These are phyloP conservation scores for Papilio elwesi DNA, from an alignment of 2,888 invertebrate genomes.

Conservation along the genomic window DNA sequence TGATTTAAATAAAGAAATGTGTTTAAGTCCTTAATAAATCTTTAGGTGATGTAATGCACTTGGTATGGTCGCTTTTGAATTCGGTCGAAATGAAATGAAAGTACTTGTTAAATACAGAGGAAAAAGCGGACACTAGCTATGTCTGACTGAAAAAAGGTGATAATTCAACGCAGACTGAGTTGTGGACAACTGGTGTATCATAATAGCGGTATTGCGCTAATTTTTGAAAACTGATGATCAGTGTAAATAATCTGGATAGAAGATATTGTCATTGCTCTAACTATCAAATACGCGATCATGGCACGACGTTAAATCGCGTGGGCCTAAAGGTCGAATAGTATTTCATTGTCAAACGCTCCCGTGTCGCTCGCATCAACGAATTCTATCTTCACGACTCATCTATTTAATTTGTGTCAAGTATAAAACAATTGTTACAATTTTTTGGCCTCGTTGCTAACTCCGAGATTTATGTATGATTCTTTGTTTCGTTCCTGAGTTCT, in stretches of 20 bases:
- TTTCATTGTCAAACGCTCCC: conserved; percentile 59
- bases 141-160: too few species aligned
- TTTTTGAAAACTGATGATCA: too few species aligned
- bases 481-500: too few species aligned
- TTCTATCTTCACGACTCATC: conserved; percentile 49
- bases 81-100: too few species aligned
- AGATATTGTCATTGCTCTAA: too few species aligned
- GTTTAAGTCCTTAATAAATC: neutral
- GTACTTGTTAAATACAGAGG: too few species aligned
- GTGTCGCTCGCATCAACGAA: conserved; percentile 55
- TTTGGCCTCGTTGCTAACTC: conserved; percentile 44
- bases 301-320: conserved; percentile 52
- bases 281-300: neutral
- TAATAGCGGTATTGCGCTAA: too few species aligned
- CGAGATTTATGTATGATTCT: conserved; percentile 30
- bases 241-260: too few species aligned
- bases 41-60: neutral
- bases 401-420: conserved; percentile 54
- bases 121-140: too few species aligned
- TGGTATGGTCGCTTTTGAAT: neutral
- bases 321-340: conserved; percentile 61
- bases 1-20: neutral
- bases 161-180: too few species aligned
- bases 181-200: too few species aligned
- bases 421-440: conserved; percentile 53